Evolutionary conservation across 2,888 invertebrate species (phyloP).

Genomic region (Zelleria hepariella): DNA sequence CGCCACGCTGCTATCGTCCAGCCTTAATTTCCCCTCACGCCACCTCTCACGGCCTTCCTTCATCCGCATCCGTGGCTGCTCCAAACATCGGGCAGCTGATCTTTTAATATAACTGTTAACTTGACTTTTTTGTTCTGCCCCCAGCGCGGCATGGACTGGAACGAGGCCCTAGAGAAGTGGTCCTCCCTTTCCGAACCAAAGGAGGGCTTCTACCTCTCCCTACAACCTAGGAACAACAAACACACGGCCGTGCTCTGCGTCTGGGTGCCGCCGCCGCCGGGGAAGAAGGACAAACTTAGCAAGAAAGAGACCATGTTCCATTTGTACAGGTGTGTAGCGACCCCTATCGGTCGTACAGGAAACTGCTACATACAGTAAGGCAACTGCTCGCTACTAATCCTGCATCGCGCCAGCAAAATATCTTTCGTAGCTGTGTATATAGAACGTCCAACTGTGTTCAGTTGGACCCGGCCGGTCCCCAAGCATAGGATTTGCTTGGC

Average conservation of each 20-base stretch:
- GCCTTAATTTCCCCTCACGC: neutral
- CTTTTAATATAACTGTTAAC: neutral
- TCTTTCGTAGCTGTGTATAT: no score
- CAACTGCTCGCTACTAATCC: no score
- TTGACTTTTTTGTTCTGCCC: neutral
- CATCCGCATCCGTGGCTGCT: no score
- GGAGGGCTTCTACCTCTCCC: constrained; percentile 95
- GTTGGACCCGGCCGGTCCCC: no score
- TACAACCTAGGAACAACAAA: constrained; percentile 86
- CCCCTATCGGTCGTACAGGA: no score
- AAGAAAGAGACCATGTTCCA: constrained; percentile 83
- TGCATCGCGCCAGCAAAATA: no score
- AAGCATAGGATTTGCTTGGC: no score
- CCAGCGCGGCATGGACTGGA: constrained; percentile 86
- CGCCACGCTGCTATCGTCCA: no score
- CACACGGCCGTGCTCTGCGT: constrained; percentile 90
- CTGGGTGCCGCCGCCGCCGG: constrained; percentile 26
- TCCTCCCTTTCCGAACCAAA: constrained; percentile 79
- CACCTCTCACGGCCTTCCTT: neutral
- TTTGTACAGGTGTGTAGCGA: constrained; percentile 73
- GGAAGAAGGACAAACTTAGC: constrained; percentile 72
- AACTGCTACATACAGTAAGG: no score
- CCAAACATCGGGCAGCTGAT: no score
- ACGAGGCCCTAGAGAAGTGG: constrained; percentile 87
- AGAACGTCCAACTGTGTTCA: no score